These are phyloP conservation scores for Mechanitis messenoides DNA, from an alignment of 2,888 invertebrate species.

Conservation along the genomic window DNA sequence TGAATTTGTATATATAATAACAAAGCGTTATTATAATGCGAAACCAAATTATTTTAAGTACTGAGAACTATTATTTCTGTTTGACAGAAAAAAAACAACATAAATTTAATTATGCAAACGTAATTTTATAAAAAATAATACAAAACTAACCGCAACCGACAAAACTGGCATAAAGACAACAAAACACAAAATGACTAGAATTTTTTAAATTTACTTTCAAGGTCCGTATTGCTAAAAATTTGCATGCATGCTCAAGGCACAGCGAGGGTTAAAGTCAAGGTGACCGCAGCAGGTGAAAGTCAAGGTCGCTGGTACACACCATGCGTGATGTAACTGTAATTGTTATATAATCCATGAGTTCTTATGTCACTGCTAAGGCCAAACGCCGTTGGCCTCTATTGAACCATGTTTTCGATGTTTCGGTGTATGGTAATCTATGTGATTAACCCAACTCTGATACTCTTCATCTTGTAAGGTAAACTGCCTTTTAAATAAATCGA, in stretches of 20 bases:
- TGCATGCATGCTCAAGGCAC: constrained; percentile 23
- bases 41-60: too few relatives aligned
- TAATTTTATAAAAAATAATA: neutral
- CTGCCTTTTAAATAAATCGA: too few relatives aligned
- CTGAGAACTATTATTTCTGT: too few relatives aligned
- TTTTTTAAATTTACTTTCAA: neutral
- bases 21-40: too few relatives aligned
- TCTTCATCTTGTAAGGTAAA: too few relatives aligned
- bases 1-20: too few relatives aligned
- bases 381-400: constrained; percentile 11
- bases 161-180: neutral
- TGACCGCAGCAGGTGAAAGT: constrained; percentile 53
- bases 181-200: constrained; percentile 3
- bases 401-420: neutral
- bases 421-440: neutral
- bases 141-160: neutral
- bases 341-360: constrained; percentile 24
- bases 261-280: constrained; percentile 46
- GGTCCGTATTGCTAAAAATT: constrained; percentile 19
- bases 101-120: too few relatives aligned
- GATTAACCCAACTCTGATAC: neutral
- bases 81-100: too few relatives aligned
- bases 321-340: constrained; percentile 39
- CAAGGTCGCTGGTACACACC: constrained; percentile 49
- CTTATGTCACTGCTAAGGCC: constrained; percentile 21